A percentile compares a stretch with the other conserved stretches of the same genome.
Evolutionary conservation across 2,113 vertebrate species (phyloP).

Genomic region (Tetraodon nigroviridis): DNA sequence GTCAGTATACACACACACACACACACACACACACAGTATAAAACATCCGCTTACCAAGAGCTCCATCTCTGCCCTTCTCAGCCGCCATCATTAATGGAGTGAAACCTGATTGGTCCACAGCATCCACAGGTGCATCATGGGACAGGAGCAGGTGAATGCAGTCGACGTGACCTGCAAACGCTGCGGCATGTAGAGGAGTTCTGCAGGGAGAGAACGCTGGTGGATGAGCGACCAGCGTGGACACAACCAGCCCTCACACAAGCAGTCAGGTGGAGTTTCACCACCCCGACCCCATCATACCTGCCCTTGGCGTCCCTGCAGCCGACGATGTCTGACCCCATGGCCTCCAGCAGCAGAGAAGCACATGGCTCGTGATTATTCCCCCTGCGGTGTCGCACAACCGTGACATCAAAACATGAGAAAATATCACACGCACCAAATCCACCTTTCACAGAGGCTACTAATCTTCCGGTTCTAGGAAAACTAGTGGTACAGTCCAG

Average conservation of each 20-base stretch:
- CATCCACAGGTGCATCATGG: slow-evolving; percentile 81
- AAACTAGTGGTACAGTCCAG: no score
- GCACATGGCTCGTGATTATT: slow-evolving; percentile 93
- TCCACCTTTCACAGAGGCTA: no score
- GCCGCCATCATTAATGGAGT: slow-evolving; percentile 89
- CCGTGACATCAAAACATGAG: no score
- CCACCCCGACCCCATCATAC: slow-evolving; percentile 54
- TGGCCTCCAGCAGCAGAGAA: slow-evolving; percentile 85
- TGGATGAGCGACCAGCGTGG: no score
- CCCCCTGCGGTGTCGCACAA: slow-evolving; percentile 68
- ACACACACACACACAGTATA: background rate
- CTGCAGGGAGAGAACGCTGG: slow-evolving; percentile 46
- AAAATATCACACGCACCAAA: no score
- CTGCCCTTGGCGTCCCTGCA: slow-evolving; percentile 89
- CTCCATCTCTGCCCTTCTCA: slow-evolving; percentile 76
- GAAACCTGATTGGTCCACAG: slow-evolving; percentile 77
- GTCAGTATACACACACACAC: background rate
- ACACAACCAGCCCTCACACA: background rate
- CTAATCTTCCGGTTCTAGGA: no score
- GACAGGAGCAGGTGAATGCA: slow-evolving; percentile 90
- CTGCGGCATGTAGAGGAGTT: slow-evolving; percentile 91
- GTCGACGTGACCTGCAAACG: slow-evolving; percentile 85
- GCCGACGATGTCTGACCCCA: slow-evolving; percentile 84
- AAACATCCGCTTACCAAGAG: slow-evolving; percentile 74
- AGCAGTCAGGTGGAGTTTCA: background rate